Conservation (phyloP, 2,797 vertebrate species). For the Geotria australis region DNA sequence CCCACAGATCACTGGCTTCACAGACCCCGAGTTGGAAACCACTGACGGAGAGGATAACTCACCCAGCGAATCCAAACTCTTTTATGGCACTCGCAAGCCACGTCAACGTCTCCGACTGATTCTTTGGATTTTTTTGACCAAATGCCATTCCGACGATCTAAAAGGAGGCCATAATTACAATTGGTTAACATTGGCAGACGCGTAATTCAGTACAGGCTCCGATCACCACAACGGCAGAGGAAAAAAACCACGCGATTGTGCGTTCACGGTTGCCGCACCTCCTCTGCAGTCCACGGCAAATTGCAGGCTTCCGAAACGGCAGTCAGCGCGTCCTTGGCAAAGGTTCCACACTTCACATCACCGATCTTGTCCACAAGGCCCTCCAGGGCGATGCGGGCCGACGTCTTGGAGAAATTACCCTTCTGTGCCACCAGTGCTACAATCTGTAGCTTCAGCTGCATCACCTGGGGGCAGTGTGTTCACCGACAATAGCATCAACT, state of each 20-base stretch:
- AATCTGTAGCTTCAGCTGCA: conserved; percentile 83
- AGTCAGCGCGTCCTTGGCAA: conserved; percentile 65
- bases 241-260: neutral
- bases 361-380: conserved; percentile 81
- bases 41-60: conserved; percentile 5
- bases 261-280: conserved; percentile 15
- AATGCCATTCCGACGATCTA: conserved; percentile 69
- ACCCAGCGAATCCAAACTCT: conserved; percentile 93
- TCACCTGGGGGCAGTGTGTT: conserved; percentile 25
- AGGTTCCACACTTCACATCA: conserved; percentile 72
- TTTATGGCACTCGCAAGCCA: conserved; percentile 89
- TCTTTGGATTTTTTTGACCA: conserved; percentile 93
- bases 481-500: neutral
- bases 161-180: conserved; percentile 2
- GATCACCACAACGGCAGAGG: neutral
- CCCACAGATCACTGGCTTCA: neutral
- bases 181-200: neutral
- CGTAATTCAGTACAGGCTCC: neutral
- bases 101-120: conserved; percentile 76
- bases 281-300: conserved; percentile 79
- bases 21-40: neutral
- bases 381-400: conserved; percentile 52
- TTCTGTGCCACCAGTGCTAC: conserved; percentile 57
- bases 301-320: conserved; percentile 54
- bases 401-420: conserved; percentile 75